These are phyloP conservation scores for Platyura marginata DNA, from an alignment of 1,140 invertebrate species.

Conservation along the genomic window DNA sequence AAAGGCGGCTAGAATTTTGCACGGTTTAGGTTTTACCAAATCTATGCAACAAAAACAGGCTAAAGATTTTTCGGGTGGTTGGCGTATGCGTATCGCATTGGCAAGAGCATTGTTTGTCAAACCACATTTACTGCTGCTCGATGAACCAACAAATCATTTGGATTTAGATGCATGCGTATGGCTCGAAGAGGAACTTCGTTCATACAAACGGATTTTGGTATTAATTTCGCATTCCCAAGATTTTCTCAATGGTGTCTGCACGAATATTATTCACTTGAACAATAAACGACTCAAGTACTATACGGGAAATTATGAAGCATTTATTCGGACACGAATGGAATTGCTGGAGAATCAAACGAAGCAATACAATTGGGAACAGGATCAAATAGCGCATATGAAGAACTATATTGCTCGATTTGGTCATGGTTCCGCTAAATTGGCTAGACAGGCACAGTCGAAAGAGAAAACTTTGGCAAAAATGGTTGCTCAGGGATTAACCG, in stretches of 20 bases:
- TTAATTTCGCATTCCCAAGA: conserved; percentile 99
- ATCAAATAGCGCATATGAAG: conserved; percentile 99
- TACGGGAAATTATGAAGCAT: conserved; percentile 92
- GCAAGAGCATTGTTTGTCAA: conserved; percentile 82
- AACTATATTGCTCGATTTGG: conserved; percentile 99
- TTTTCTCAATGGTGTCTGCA: conserved; percentile 98
- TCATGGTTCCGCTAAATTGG: conserved; percentile 96
- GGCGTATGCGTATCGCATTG: conserved; percentile 98
- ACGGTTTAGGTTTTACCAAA: conserved; percentile 90
- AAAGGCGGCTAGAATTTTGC: conserved; percentile 82
- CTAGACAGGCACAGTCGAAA: conserved; percentile 96
- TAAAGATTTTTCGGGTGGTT: conserved; percentile 95
- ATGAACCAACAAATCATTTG: conserved; percentile 97
- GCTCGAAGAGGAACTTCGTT: conserved; percentile 94
- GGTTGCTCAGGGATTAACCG: conserved; percentile 92
- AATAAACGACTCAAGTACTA: conserved; percentile 90
- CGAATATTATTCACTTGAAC: conserved; percentile 93
- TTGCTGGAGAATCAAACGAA: conserved; percentile 97
- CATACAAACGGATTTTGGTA: conserved; percentile 93
- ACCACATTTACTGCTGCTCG: conserved; percentile 84
- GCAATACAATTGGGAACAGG: conserved; percentile 99
- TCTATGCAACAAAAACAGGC: conserved; percentile 85
- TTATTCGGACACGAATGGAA: conserved; percentile 82
- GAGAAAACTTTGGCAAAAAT: conserved; percentile 99
- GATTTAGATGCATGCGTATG: conserved; percentile 99